Evolutionary conservation across 2,113 vertebrate species (phyloP).

Genomic region (Ancistrus triradiatus): DNA sequence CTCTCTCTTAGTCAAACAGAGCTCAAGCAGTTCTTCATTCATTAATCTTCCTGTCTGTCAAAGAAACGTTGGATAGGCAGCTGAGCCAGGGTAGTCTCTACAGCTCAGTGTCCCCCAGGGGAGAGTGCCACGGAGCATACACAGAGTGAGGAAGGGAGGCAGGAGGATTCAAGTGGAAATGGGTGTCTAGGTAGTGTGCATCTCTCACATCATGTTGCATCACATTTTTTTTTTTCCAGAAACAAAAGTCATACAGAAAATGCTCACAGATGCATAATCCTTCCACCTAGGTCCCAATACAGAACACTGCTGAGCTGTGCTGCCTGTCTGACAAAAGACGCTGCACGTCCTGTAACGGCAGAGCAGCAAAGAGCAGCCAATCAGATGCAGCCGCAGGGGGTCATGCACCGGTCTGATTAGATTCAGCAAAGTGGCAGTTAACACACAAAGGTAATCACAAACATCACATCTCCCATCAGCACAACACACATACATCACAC

Average conservation of each 20-base stretch:
- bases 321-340: slow-evolving; percentile 29
- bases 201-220: slow-evolving; percentile 29
- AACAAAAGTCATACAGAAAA: background rate
- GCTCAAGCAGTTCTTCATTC: slow-evolving; percentile 30
- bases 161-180: slow-evolving; percentile 11
- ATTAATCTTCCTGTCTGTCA: slow-evolving; percentile 36
- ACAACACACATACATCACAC: slow-evolving; percentile 20
- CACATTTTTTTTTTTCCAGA: background rate
- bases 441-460: slow-evolving; percentile 36
- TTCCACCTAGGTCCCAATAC: no score
- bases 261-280: no score
- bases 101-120: slow-evolving; percentile 26
- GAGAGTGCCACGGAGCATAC: background rate
- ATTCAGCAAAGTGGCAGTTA: slow-evolving; percentile 36
- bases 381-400: slow-evolving; percentile 37
- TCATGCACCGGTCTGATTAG: slow-evolving; percentile 41
- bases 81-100: slow-evolving; percentile 28
- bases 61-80: slow-evolving; percentile 38
- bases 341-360: slow-evolving; percentile 37
- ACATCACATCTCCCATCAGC: slow-evolving; percentile 30
- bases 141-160: background rate
- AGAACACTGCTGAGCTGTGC: no score
- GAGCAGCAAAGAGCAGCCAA: slow-evolving; percentile 38
- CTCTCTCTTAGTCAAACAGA: slow-evolving; percentile 35
- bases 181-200: background rate